Base-by-base conservation (phyloP, 2,113 vertebrate species). In the Cynocephalus volans region DNA sequence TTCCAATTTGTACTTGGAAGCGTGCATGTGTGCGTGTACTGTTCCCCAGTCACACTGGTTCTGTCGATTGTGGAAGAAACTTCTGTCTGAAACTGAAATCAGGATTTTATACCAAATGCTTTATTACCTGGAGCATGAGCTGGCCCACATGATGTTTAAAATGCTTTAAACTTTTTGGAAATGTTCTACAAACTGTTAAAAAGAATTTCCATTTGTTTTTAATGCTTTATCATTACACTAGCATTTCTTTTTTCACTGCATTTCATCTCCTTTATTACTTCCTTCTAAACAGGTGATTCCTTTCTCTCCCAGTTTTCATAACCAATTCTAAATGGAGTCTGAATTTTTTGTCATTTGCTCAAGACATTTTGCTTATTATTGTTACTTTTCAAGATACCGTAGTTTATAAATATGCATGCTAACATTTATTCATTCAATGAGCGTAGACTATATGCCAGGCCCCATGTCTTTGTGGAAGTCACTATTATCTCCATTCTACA, bases 171-270 rank as follows among this genome's bases (percentile, higher is more conserved):
- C 65, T 89, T 31, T 45, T 56, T 75, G 58, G 26, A 2, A 60
- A 36, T 9, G 23, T 50, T 88, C 64, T 90, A 36, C 5, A 50
- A 52, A 48, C 79, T 6, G 3, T 28, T 85, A 21, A 52, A 21
- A 52, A 77, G 90, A 60, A 54, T 86, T 89, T 76, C n/a, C 31
- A 8, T 88, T 93, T 72, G 36, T 94, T 82, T 90, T 33, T 91
- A 62, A 58, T 92, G 36, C 18, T 36, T 86, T 56, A 36, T 45
- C 26, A 17, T 1, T n/a, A 72, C 15, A 17, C 14, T 72, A 67
- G 31, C 14, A 50, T 88, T 85, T 88, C 65, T 77, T 50, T 80
- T 86, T 67, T 73, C 12, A 90, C 12, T 75, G 50, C 9, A 14
- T 26, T 33, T 94, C 64, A 17, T 60, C 65, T 93, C 50, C 83